Base-by-base conservation (phyloP, 2,888 invertebrate genomes). In the Cosmorhoe ocellata region DNA sequence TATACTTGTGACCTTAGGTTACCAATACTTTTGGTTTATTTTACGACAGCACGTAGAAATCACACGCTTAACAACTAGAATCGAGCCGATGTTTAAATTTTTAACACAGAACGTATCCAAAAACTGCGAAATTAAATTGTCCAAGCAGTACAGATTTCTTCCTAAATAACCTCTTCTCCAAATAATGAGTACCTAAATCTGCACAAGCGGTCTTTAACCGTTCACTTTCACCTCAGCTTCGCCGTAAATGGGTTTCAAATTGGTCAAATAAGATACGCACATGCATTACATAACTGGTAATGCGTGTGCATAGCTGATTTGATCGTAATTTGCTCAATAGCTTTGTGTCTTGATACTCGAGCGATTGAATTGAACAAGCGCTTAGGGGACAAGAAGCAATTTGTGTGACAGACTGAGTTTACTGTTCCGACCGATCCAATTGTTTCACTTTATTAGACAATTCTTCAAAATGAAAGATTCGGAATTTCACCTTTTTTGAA, bases 231-330 rank as follows among this genome's bases (percentile, higher is more conserved):
- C 67, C 62, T 56, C 59, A 41, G 61, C 61, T 63, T 61, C 49
- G 56, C 67, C 64, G 30, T 66, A 71, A 66, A 71, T 67, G 67
- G 69, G 61, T 60, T 64, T 69, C 65, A 66, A 72, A 72, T 72
- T 72, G 69, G 64, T 62, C 64, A 67, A 71, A 71, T 69, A 61
- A 61, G 66, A 66, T 70, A 67, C 45, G 61, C 62, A 67, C 61
- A 64, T 58, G 64, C 62, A 61, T 64, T 66, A 64, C 64, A 34
- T 61, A 52, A 56, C 69, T 69, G 60, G 28, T 30, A 30, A 42
- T 42, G 42, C 42, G 33, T 34, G 33, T 34, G 33, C 39, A 39
- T 34, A 33, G 14, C 14, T 42, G 33, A 34, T 34, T 41, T 42
- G 32, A 26, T 33, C 57, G 62, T 60, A 69, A 67, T 66, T 67